Base-by-base conservation (phyloP, 1,140 invertebrate genomes). In the Cotesia glomerata region DNA sequence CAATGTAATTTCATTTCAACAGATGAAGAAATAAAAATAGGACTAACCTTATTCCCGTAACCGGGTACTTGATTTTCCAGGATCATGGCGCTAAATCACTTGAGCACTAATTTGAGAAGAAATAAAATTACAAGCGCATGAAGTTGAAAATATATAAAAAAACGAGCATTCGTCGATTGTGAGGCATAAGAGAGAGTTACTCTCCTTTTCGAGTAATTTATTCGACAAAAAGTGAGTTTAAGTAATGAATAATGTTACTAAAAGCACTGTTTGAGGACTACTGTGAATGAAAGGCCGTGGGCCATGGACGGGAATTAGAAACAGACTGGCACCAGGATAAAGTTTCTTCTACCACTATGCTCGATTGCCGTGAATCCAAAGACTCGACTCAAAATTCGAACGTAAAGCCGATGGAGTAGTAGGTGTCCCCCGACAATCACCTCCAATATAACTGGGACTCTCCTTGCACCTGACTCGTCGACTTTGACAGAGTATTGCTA, bases 61-160 rank as follows among this genome's bases (percentile, higher is more conserved):
- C 59, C 58, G 59, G 69, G n/a, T 16, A 72, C 54, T 16, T 39
- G 13, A 16, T 65, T 72, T 35, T 72, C 70, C 49, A 72, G 70
- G 51, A 72, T 58, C 70, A 72, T 72, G 52, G 5, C 51, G 65
- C n/a, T 35, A 5, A 9, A 26, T 52, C 52, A 66, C 70, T 65
- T 36, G 36, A 14, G 58, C 70, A 72, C 70, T n/a, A 56, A 36
- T 18, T 11, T n/a, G 2, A 49, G 14, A n/a, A 64, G 2, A 14
- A 56, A 16, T 14, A 64, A 64, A 26, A 16, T 26, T 9, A 61
- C 59, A 18, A 61, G 16, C 13, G 18, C 39, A 45, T 45, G 39
- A 45, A 11, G 39, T 45, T 45, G 8, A 45, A 45, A 45, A 45
- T 45, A 45, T 45, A 45, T 45, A 8, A 45, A 45, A 45, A 39